Evolutionary conservation across 2,113 vertebrate genomes (phyloP).

Genomic region (Andinoacara biseriatus): DNA sequence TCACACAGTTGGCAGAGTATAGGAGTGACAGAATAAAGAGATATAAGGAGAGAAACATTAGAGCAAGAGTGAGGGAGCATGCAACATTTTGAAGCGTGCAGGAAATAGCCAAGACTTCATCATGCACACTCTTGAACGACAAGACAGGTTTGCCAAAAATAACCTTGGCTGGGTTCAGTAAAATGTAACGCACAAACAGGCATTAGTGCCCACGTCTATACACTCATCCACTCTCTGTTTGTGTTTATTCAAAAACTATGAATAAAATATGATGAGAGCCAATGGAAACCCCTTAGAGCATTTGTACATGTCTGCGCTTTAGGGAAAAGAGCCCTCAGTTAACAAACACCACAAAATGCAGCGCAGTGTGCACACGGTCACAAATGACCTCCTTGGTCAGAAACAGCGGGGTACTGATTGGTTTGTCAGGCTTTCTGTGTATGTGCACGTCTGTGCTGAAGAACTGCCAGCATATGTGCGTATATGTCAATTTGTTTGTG

Average conservation of each 20-base stretch:
- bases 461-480: background rate
- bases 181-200: slow-evolving; percentile 62
- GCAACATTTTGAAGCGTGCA: slow-evolving; percentile 46
- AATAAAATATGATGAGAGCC: slow-evolving; percentile 75
- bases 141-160: slow-evolving; percentile 63
- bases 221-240: slow-evolving; percentile 65
- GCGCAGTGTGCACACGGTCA: slow-evolving; percentile 22
- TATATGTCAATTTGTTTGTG: slow-evolving; percentile 41
- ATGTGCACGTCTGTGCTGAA: background rate
- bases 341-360: slow-evolving; percentile 26
- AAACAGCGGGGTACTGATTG: slow-evolving; percentile 60
- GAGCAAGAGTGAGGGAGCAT: slow-evolving; percentile 12
- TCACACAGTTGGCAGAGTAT: slow-evolving; percentile 18
- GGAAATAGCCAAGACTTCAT: slow-evolving; percentile 40
- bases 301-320: slow-evolving; percentile 44
- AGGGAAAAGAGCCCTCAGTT: slow-evolving; percentile 26
- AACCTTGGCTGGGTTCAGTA: slow-evolving; percentile 58
- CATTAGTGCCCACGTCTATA: slow-evolving; percentile 58
- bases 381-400: slow-evolving; percentile 41
- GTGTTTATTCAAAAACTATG: slow-evolving; percentile 65
- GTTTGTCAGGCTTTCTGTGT: slow-evolving; percentile 36
- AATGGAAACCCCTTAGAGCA: slow-evolving; percentile 62
- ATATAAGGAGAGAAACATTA: slow-evolving; percentile 22
- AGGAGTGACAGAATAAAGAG: slow-evolving; percentile 10
- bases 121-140: slow-evolving; percentile 37